phyloP scores from a whole-genome alignment of 2,113 vertebrate genomes.

The Oostethus manadensis region DNA sequence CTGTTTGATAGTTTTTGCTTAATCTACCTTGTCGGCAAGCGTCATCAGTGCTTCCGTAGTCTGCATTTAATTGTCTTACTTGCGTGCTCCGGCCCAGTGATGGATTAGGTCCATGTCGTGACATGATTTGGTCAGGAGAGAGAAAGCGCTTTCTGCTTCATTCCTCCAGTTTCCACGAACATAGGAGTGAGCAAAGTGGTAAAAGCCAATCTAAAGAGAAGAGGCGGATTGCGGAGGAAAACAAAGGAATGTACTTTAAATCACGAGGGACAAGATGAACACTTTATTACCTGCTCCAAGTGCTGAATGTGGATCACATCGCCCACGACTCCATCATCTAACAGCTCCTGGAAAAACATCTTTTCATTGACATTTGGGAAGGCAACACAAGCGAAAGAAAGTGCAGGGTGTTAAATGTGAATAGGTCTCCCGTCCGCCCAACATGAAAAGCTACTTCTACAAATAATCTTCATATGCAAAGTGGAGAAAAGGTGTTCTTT shows the following conservation, averaged over 20 bases:
- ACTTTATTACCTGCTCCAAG: constrained; percentile 79
- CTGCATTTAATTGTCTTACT: constrained; percentile 49
- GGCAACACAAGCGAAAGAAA: not conserved
- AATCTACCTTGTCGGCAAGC: no score
- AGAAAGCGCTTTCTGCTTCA: constrained; percentile 76
- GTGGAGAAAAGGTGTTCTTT: no score
- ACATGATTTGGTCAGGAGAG: constrained; percentile 79
- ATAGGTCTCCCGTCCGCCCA: no score
- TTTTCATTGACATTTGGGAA: not conserved
- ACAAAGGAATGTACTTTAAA: not conserved
- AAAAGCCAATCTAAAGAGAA: constrained; percentile 74
- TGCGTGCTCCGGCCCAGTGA: constrained; percentile 76
- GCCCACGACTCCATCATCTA: constrained; percentile 72
- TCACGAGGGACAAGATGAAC: no score
- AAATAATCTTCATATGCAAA: no score
- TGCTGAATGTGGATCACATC: constrained; percentile 82
- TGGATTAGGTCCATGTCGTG: constrained; percentile 81
- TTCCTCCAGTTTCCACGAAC: constrained; percentile 83
- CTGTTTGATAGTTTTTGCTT: no score
- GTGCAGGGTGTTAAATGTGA: no score
- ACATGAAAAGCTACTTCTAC: no score
- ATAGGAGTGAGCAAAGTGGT: constrained; percentile 82
- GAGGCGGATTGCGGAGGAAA: not conserved
- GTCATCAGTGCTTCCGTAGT: no score
- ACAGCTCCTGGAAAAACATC: constrained; percentile 61